Base-by-base conservation (phyloP, 1,140 invertebrate species). In the Episyrphus balteatus region DNA sequence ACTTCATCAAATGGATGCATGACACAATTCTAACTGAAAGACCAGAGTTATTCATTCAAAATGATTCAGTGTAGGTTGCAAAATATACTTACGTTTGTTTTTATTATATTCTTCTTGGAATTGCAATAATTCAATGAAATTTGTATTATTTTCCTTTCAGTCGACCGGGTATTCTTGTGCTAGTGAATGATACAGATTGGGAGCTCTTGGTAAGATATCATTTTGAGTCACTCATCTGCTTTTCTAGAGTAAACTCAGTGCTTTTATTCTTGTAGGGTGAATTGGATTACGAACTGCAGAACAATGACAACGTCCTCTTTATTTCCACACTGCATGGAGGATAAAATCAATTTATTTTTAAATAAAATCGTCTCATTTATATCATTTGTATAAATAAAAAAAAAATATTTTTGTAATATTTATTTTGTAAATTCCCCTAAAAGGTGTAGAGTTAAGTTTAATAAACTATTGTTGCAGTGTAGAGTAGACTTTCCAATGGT, bases 161-260 rank as follows among this genome's bases (percentile, higher is more conserved):
- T 18, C 73, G 92, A 47, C 91, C 92, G 8, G 92, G 92, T 33
- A 95, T 96, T 55, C 70, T 97, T 32, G 90, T 96, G 5, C 68
- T 97, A 3, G 77, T 97, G 8, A 96, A 97, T 62, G 91, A 95
- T 56, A 75, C 82, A 1, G 92, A 97, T 66, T 97, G 92, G 92
- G 91, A 96, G 71, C 68, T 96, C 19, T 62, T 84, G 61, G 85
- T 86, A 74, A 75, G 70, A 69, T 5, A 39, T 13, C 3, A 19
- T 40, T 50, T 30, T 6, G 43, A 47, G 34, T 10, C 14, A 40
- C 37, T n/a, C 19, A 21, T 10, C 6, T 9, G 9, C 37, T 5
- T 2, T 32, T 13, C 26, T 21, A 19, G 42, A 8, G 13, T 30
- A 18, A 42, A 21, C 13, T 38, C 37, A 26, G 13, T 34, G 33